Base-by-base conservation (phyloP, 2,888 invertebrate genomes). In the Lamproptera curius region DNA sequence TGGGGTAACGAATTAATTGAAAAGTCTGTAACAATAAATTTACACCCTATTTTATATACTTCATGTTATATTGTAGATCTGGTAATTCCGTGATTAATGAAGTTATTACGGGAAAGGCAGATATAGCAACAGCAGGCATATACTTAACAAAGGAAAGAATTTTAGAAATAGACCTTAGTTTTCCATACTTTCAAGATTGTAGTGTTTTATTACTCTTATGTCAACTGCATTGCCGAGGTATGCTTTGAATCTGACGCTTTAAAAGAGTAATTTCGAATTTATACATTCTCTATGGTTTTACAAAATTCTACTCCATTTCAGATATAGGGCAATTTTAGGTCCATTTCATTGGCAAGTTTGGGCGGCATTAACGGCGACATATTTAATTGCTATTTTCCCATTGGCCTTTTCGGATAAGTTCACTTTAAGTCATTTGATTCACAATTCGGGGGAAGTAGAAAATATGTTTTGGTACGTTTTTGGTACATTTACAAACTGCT, bases 391-490 rank as follows among this genome's bases (percentile, higher is more conserved):
- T 4, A 92, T 95, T 57, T 90, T 95, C 57, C 94, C 94, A 1
- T 81, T 95, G 41, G 91, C 93, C 0, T 93, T 92, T 65, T 94
- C 93, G 0, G 92, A 94, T 62, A 92, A 92, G 58, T 89, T 92
- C 49, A 90, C 92, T 0, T 68, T 94, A 13, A 85, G 77, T 6
- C 92, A 92, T 63, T 76, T 95, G 20, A 60, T 94, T 17, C 87
- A 91, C 33, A 90, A 92, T 57, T 92, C 92, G 49, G 91, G 92
- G 41, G 92, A 94, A 80, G 83, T 94, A 28, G 94, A 94, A 74
- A 93, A 94, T 61, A 94, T 95, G 94, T 95, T 95, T 70, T 95
- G 95, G 95, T 94, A 94, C 65, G 94, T 95, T 45, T 95, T 94
- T 62, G 94, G 95, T 3, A 95, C 94, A 35, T 95, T 95, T 65